phyloP scores from a whole-genome alignment of 2,797 vertebrate genomes.

The Tympanoctomys barrerae region DNA sequence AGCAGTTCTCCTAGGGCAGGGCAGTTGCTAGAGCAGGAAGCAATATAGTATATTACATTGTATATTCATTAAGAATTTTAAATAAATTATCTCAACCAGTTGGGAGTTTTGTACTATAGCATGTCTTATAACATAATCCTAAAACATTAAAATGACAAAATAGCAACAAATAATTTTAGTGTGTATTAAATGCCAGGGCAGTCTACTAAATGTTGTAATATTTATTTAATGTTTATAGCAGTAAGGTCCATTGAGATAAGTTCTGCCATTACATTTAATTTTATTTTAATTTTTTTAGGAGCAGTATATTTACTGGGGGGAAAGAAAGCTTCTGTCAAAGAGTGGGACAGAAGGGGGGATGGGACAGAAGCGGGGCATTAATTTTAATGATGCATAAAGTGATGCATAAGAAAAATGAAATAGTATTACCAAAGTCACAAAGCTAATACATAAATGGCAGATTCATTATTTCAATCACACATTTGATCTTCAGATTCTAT shows the following conservation, averaged over 20 bases:
- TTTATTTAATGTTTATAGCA: neutral
- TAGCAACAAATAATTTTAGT: neutral
- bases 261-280: neutral
- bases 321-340: too few relatives aligned
- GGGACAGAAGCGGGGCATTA: neutral
- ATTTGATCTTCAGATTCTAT: neutral
- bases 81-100: neutral
- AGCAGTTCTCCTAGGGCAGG: neutral
- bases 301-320: too few relatives aligned
- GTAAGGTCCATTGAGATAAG: neutral
- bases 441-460: neutral
- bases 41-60: neutral
- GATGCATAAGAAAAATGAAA: neutral
- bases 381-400: constrained; percentile 20
- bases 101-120: neutral
- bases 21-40: neutral
- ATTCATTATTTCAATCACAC: neutral
- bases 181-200: neutral
- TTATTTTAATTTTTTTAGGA: too few relatives aligned
- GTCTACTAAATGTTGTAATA: neutral
- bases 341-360: too few relatives aligned
- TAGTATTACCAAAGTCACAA: neutral
- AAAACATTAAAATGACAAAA: constrained; percentile 24
- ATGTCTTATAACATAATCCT: constrained; percentile 14
- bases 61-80: constrained; percentile 18